phyloP scores from a whole-genome alignment of 2,113 vertebrate species.

The Calidris pugnax region DNA sequence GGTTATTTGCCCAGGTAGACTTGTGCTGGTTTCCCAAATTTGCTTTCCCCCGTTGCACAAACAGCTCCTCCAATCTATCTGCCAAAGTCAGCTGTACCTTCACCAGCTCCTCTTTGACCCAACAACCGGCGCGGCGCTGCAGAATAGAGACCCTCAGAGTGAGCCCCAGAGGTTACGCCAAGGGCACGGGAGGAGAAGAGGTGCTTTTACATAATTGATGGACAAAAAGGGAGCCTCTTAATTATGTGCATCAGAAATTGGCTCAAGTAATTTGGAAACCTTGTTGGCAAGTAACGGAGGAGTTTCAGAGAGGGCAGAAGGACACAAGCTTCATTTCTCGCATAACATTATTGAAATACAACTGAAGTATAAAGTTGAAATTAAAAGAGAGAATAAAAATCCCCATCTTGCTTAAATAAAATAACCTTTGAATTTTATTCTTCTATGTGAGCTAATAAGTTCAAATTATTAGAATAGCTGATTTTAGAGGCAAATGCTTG shows the following conservation, averaged over 20 bases:
- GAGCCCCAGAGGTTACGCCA: neutral
- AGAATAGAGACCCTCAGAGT: neutral
- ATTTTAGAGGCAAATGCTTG: neutral
- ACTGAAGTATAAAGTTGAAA: neutral
- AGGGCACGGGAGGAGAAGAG: neutral
- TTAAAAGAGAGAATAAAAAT: neutral
- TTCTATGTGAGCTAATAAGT: neutral
- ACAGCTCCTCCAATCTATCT: neutral
- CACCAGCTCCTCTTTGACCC: neutral
- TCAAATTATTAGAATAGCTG: neutral
- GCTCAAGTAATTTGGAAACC: neutral
- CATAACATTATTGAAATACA: neutral
- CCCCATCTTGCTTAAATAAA: neutral
- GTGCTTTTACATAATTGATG: neutral
- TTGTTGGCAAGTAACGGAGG: neutral
- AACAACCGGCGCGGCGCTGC: rapidly evolving
- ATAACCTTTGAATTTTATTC: neutral
- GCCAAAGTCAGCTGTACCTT: neutral
- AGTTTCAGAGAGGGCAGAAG: neutral
- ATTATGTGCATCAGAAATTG: neutral
- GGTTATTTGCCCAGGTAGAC: neutral
- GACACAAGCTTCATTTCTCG: neutral
- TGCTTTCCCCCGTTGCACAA: neutral
- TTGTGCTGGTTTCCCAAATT: neutral
- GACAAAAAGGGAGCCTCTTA: neutral